Conservation (phyloP, 2,888 invertebrate genomes). For the Ptilodon capucinus region DNA sequence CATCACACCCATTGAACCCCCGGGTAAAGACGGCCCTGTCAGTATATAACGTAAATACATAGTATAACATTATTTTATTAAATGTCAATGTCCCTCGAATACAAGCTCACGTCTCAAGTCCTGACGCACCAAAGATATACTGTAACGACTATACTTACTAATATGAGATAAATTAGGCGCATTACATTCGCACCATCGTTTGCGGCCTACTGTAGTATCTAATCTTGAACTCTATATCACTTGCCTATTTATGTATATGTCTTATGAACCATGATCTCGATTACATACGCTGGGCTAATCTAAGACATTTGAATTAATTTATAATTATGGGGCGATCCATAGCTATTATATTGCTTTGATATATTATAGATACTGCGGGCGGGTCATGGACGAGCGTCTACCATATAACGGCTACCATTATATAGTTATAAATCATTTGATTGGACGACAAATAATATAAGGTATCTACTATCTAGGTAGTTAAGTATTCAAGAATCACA, state of each 20-base stretch:
- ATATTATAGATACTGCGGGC: slow-evolving; percentile 5
- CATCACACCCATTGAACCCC: too few relatives aligned
- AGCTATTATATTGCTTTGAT: slow-evolving; percentile 1
- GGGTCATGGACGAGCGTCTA: slow-evolving; percentile 14
- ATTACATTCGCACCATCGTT: too few relatives aligned
- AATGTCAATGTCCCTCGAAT: too few relatives aligned
- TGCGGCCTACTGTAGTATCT: background rate
- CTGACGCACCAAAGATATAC: too few relatives aligned
- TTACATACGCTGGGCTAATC: background rate
- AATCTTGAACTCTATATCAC: background rate
- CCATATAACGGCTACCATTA: background rate
- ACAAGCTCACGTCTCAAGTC: too few relatives aligned
- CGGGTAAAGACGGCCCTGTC: too few relatives aligned
- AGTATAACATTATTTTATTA: too few relatives aligned
- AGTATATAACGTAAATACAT: too few relatives aligned
- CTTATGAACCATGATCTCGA: background rate
- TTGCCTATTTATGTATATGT: background rate
- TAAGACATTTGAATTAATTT: slow-evolving; percentile 12
- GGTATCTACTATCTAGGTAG: too few relatives aligned
- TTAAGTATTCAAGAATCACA: background rate
- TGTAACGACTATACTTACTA: too few relatives aligned
- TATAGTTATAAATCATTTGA: slow-evolving; percentile 1
- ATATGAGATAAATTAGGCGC: too few relatives aligned
- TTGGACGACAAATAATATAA: slow-evolving; percentile 1
- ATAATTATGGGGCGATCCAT: slow-evolving; percentile 6